phyloP scores from a whole-genome alignment of 2,113 vertebrate genomes.

The Melanerpes aurifrons region DNA sequence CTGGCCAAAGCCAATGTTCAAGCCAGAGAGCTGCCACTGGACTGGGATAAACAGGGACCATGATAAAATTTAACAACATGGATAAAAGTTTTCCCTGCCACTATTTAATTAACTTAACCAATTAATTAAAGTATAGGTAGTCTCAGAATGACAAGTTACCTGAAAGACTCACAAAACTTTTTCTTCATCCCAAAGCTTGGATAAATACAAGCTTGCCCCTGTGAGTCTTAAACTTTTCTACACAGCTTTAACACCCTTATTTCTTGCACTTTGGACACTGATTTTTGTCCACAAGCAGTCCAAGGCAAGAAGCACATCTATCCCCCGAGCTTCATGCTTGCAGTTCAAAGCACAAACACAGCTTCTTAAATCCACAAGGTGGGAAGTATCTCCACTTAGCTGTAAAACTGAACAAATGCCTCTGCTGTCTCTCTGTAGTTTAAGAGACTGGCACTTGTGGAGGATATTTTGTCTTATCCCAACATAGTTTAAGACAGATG shows the following conservation, averaged over 20 bases:
- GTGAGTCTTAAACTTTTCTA: neutral
- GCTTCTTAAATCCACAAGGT: neutral
- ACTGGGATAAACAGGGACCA: neutral
- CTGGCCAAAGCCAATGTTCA: neutral
- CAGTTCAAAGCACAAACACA: neutral
- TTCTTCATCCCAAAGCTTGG: neutral
- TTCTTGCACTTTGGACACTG: neutral
- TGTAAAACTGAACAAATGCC: neutral
- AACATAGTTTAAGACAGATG: neutral
- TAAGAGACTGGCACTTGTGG: neutral
- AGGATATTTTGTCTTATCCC: neutral
- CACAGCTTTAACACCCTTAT: neutral
- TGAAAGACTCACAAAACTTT: neutral
- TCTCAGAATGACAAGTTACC: neutral
- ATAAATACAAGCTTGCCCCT: neutral
- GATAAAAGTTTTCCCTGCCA: accelerated
- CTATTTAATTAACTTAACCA: neutral
- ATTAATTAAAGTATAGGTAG: neutral
- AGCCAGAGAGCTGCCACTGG: neutral
- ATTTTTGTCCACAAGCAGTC: neutral
- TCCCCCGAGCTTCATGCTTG: neutral
- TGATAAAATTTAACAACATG: neutral
- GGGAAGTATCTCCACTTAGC: neutral
- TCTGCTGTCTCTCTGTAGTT: neutral
- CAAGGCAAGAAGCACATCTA: neutral